Evolutionary conservation across 2,113 vertebrate genomes (phyloP), one percentile per base, ranked within the genome.

Genomic region (Tachuris rubrigastra): DNA sequence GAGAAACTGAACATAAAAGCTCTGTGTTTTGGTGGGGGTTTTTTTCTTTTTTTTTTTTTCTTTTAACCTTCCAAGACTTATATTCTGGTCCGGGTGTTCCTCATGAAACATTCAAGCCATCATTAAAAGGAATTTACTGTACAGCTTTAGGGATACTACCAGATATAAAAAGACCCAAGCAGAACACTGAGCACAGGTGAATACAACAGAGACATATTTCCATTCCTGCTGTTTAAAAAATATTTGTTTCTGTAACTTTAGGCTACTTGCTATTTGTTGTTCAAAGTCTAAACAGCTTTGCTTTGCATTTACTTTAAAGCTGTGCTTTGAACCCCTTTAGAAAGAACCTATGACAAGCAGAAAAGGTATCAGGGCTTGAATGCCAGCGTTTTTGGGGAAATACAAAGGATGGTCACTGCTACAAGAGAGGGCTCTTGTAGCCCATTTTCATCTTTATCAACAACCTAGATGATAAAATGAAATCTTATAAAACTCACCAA

Each of bases 211-310:
- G 76, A 89, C 44, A 77, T 3, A 65, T 86, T 90, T 80, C 73
- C 37, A 65, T 58, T 72, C 65, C 72, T 84, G 24, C 83, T 74
- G 35, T 35, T 95, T 85, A 66, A 69, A 91, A 94, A 79, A 58
- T 93, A 89, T 94, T 96, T 96, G 56, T 88, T 96, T 90, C 85
- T 77, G 28, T 77, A 86, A 95, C 79, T 77, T 74, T 83, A 25
- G 49, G 60, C 49, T 41, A 67, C 85, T 83, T 90, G 24, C 24
- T 93, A 5, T 77, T 83, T 74, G 73, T 3, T 1, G 19, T 85
- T 87, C 63, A 85, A 60, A 90, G 59, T 73, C 58, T 74, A 79
- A 85, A 81, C n/a, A 93, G 19, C 27, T 91, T 93, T 89, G 46
- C 55, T 77, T 75, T 79, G 39, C 52, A 73, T 91, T 77, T 81